Base-by-base conservation (phyloP, 2,797 vertebrate species). In the Fistularia tabacaria region DNA sequence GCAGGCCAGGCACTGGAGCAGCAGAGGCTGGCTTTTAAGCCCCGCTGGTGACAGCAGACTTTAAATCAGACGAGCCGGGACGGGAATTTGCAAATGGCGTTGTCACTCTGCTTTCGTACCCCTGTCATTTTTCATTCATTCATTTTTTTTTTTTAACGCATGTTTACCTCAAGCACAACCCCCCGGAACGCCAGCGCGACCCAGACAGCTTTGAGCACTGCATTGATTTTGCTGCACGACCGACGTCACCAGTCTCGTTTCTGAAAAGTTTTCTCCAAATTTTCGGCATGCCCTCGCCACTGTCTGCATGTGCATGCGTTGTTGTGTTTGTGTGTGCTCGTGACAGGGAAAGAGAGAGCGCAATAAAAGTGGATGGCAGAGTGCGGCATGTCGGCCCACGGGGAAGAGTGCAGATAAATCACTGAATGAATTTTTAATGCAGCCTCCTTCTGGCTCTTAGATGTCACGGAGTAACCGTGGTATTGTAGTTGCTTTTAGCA, bases 361-460 rank as follows among this genome's bases (percentile, higher is more conserved):
- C 70, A 82, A 78, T 82, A 84, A 82, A 80, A 66, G 46, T 37
- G 66, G 72, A 71, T 55, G 59, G 74, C 45, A 3, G 60, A 74
- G 62, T 71, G 71, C 71, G 77, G 74, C 53, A 14, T 57, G 42
- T 50, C 39, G 46, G 47, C 64, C 25, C 80, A 69, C 76, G 76
- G 70, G 70, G 76, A 71, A 67, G 63, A 79, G 83, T 83, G 71
- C 82, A 78, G 80, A 78, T 86, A 82, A 86, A 89, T 88, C 84
- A 87, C 69, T 65, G 71, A 76, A 84, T 88, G 77, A 86, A 83
- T 88, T 78, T 88, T 88, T 88, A 84, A 88, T 87, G 82, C 64
- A 66, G 67, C 80, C 76, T 74, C 73, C 79, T 64, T 5, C 8
- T 54, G 79, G 76, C 70, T 76, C 77, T 67, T 75, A 81, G 68